Base-by-base conservation (phyloP, 2,797 vertebrate species). In the Sebastes jordani region DNA sequence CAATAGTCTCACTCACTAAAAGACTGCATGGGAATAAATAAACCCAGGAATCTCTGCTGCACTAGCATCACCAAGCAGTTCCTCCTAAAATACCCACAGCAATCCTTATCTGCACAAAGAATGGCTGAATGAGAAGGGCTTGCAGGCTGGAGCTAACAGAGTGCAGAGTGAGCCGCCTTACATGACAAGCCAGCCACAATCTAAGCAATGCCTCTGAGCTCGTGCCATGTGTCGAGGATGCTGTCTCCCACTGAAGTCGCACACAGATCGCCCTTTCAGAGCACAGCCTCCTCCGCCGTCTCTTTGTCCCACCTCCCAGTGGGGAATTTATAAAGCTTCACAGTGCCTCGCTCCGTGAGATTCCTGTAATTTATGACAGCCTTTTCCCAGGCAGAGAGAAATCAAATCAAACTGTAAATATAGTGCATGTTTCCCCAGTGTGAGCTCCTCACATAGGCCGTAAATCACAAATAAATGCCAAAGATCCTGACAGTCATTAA, bases 321-420 rank as follows among this genome's bases (percentile, higher is more conserved):
- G 55, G 83, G 80, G 81, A 82, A 87, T 89, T 91, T 90, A 89
- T 89, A 90, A 88, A 86, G 88, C 83, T 76, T 89, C 82, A 55
- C 83, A 76, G 82, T 71, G 76, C 79, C 83, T 87, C 82, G 54
- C 90, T 87, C 87, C 81, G 81, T 78, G 86, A 92, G 71, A 89
- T 88, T 89, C 81, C 81, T 83, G 87, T 91, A 89, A 94, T 93
- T 95, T 92, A 94, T 84, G 74, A 87, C 87, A 90, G 85, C 78
- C 81, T 89, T 92, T 91, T 92, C 81, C 84, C 89, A 75, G 85
- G 89, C 89, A 81, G 89, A 67, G 73, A 87, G 86, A 88, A 95
- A 94, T 95, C 83, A 86, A 94, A 94, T 95, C 90, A 94, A 87
- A 90, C 91, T 82, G 86, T 92, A 93, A 95, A 95, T 91, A 92